These are phyloP conservation scores for Perodicticus potto DNA, from an alignment of 2,797 vertebrate species.

Conservation along the genomic window DNA sequence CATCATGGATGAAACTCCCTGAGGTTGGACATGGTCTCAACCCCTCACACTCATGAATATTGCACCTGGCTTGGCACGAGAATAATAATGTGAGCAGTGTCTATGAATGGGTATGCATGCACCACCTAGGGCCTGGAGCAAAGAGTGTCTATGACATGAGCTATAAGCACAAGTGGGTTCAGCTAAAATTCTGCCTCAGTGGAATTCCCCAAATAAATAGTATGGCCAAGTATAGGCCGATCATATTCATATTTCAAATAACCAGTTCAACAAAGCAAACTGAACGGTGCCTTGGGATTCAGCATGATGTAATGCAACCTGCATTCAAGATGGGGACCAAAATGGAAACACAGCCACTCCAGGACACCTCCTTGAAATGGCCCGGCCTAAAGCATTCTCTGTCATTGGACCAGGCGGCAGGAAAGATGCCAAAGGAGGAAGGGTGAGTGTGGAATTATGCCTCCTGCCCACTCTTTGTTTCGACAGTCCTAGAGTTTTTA, in stretches of 20 bases:
- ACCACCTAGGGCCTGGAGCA: neutral
- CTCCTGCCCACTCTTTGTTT: neutral
- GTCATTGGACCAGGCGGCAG: neutral
- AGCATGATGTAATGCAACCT: neutral
- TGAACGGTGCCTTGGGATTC: neutral
- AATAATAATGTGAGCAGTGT: neutral
- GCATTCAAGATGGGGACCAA: neutral
- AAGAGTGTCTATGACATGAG: neutral
- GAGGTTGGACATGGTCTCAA: neutral
- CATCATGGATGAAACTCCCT: neutral
- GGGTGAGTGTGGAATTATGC: neutral
- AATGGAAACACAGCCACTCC: neutral
- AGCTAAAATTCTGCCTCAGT: neutral
- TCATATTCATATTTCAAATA: constrained; percentile 1
- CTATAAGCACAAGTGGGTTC: neutral
- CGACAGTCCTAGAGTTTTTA: constrained; percentile 60
- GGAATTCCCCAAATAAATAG: neutral
- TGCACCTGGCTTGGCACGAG: neutral
- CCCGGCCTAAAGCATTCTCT: neutral
- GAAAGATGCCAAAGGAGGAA: neutral
- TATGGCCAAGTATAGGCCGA: neutral
- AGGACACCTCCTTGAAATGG: neutral
- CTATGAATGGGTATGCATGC: neutral
- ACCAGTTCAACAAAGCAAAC: neutral
- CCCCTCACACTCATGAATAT: neutral